These are phyloP conservation scores for Papilio gigon DNA, from an alignment of 2,888 invertebrate genomes.

Conservation along the genomic window DNA sequence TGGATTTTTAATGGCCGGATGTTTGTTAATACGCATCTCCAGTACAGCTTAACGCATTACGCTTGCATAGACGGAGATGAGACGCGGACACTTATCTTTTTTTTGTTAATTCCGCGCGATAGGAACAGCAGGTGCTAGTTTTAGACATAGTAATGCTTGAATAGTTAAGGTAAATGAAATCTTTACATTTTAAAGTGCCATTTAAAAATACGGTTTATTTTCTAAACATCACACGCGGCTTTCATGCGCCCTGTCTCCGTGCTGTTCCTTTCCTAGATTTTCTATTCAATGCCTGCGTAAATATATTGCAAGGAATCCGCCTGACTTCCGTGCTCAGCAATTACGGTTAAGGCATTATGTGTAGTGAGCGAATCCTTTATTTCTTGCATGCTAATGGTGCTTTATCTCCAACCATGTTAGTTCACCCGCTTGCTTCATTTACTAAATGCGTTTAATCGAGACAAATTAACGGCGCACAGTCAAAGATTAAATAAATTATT, in stretches of 20 bases:
- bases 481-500: neutral
- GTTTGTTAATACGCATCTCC: no score
- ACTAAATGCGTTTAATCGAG: neutral
- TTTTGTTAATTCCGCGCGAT: no score
- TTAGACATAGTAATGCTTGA: neutral
- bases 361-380: constrained; percentile 24
- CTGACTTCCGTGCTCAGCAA: constrained; percentile 38
- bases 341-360: constrained; percentile 38
- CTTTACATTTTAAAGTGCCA: neutral
- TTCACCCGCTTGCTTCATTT: neutral
- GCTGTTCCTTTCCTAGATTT: constrained; percentile 45
- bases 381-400: constrained; percentile 21
- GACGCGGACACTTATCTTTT: no score
- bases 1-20: no score
- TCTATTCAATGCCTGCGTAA: constrained; percentile 42
- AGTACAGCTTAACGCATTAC: no score
- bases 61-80: no score
- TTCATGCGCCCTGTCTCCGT: neutral
- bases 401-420: constrained; percentile 23
- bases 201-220: constrained; percentile 18
- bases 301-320: constrained; percentile 29
- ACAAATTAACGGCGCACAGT: constrained; percentile 13
- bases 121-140: no score
- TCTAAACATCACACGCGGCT: neutral
- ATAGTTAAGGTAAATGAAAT: neutral